These are phyloP conservation scores for Globia sparganii DNA, from an alignment of 2,888 invertebrate species.

Conservation along the genomic window DNA sequence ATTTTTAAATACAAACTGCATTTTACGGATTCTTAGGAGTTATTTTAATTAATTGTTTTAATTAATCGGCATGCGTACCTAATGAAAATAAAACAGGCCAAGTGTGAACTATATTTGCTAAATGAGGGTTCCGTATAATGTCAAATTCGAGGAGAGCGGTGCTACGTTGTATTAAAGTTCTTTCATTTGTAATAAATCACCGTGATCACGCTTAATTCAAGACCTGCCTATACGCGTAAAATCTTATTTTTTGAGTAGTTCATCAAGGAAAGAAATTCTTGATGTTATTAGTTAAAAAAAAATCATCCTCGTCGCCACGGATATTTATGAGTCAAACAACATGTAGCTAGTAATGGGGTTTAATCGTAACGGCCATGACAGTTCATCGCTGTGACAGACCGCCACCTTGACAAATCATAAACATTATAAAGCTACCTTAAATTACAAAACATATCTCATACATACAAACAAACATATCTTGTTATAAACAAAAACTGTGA, in stretches of 20 bases:
- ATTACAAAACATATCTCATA: no score
- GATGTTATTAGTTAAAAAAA: neutral
- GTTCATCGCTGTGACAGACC: no score
- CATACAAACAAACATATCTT: no score
- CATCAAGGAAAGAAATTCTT: neutral
- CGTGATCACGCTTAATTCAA: no score
- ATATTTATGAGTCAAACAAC: neutral
- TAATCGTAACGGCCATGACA: no score
- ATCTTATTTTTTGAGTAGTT: no score
- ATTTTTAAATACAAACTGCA: conserved; percentile 33
- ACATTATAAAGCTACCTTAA: neutral
- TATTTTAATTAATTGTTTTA: conserved; percentile 27
- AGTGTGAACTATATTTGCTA: neutral
- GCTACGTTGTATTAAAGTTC: neutral
- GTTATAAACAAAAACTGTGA: no score
- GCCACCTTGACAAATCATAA: neutral
- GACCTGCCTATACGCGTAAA: neutral
- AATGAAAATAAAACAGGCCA: neutral
- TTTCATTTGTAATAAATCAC: neutral
- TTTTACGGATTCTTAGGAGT: neutral
- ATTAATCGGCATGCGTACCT: neutral
- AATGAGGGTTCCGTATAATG: neutral
- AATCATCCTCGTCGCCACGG: no score
- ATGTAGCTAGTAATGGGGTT: neutral
- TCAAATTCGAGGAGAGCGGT: neutral